phyloP scores from a whole-genome alignment of 2,888 invertebrate species.

The Lochmaea crataegi region DNA sequence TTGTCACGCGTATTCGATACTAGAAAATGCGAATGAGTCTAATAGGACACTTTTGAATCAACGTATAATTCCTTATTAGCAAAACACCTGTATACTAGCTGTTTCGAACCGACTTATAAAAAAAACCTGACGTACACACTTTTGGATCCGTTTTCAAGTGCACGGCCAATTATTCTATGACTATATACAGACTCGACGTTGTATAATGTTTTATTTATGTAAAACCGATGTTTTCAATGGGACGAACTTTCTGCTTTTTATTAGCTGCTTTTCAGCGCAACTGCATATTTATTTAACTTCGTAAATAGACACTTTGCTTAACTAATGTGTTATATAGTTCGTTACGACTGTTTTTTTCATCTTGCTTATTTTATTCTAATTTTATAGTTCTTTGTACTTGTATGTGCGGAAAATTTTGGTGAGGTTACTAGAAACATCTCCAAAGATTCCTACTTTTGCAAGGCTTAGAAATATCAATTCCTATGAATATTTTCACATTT shows the following conservation, averaged over 20 bases:
- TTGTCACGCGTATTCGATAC: slow-evolving; percentile 28
- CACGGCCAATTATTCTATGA: slow-evolving; percentile 41
- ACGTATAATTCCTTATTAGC: slow-evolving; percentile 45
- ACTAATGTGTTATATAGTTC: not conserved
- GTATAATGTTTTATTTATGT: slow-evolving; percentile 41
- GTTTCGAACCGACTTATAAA: slow-evolving; percentile 32
- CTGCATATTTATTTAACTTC: slow-evolving; percentile 39
- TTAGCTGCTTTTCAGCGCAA: slow-evolving; percentile 24
- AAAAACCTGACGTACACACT: slow-evolving; percentile 43
- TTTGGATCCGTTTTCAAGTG: slow-evolving; percentile 41
- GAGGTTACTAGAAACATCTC: too few relatives aligned
- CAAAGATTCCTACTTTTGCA: too few relatives aligned
- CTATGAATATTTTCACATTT: too few relatives aligned
- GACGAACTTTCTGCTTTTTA: slow-evolving; percentile 29
- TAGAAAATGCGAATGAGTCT: slow-evolving; percentile 45
- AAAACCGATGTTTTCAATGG: slow-evolving; percentile 37
- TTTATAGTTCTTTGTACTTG: too few relatives aligned
- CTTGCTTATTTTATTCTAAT: too few relatives aligned
- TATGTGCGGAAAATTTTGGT: too few relatives aligned
- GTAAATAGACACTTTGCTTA: not conserved
- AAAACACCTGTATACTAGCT: slow-evolving; percentile 43
- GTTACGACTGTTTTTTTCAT: not conserved
- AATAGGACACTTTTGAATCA: slow-evolving; percentile 47
- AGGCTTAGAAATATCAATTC: too few relatives aligned
- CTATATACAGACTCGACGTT: slow-evolving; percentile 40